Base-by-base conservation (phyloP, 2,113 vertebrate genomes). In the Charina bottae region DNA sequence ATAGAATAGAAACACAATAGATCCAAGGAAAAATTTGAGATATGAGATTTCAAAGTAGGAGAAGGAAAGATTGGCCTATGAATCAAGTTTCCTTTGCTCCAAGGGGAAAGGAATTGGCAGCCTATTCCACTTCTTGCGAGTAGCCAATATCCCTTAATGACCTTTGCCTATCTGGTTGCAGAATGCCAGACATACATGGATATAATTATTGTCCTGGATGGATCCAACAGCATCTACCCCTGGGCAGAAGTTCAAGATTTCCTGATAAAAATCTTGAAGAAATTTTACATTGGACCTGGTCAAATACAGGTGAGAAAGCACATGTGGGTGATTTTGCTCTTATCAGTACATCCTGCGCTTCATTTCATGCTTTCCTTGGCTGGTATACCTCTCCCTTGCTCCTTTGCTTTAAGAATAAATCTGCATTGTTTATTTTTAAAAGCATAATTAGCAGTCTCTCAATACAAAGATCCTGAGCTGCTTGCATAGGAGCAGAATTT, bases 161-260 rank as follows among this genome's bases (percentile, higher is more conserved):
- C 68, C 9, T 55, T 89, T 15, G 83, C 0, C 2, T 78, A 0
- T 96, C 89, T 91, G 91, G 7, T 84, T 54, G 0, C 95, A 99
- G 99, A 98, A 72, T 99, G 99, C 97, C 99, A 99, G 97, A 99
- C 99, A 0, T 99, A 99, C 96, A 99, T 99, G 98, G 99, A 99
- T 96, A 99, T 99, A 12, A 96, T 99, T 92, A 99, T 99, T 0
- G 99, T 99, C 19, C 97, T 99, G 97, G 99, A 99, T 0, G 99
- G 99, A 11, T 99, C 99, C 88, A 99, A 99, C 97, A 99, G 99
- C 96, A 99, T 99, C 84, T 99, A 99, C 60, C 99, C 99, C 0
- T 99, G 99, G 99, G 98, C 98, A 11, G 99, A 99, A 92, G 99
- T 99, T n/a, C 99, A 98, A 92, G 97, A 99, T 94, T 99, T 99